phyloP scores from a whole-genome alignment of 1,140 invertebrate genomes.

The Arion vulgaris region DNA sequence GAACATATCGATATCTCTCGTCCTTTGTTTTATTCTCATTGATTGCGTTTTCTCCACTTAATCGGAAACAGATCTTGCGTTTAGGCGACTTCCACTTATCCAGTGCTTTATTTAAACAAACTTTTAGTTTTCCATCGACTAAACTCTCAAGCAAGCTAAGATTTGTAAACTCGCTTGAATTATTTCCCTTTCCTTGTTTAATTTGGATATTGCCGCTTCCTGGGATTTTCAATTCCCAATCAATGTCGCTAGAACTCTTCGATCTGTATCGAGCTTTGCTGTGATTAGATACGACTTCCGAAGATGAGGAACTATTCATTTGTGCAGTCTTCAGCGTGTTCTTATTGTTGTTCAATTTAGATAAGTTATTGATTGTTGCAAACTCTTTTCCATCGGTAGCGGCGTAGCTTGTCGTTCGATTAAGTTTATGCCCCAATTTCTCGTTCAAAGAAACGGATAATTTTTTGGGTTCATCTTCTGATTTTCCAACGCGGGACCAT shows the following conservation, averaged over 20 bases:
- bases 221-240: not conserved
- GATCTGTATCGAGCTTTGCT: not conserved
- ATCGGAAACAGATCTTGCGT: not conserved
- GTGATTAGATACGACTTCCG: not conserved
- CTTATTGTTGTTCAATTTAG: too few relatives aligned
- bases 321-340: too few relatives aligned
- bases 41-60: not conserved
- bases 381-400: too few relatives aligned
- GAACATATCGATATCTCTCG: not conserved
- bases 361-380: too few relatives aligned
- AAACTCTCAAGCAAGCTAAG: not conserved
- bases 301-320: not conserved
- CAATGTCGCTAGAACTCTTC: not conserved
- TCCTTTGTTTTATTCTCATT: not conserved
- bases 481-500: too few relatives aligned
- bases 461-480: too few relatives aligned
- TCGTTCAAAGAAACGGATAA: too few relatives aligned
- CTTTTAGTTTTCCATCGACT: conserved; percentile 1
- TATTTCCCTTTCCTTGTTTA: not conserved
- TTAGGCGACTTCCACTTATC: not conserved
- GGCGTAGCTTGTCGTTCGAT: too few relatives aligned
- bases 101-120: conserved; percentile 6
- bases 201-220: not conserved
- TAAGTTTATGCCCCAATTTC: too few relatives aligned
- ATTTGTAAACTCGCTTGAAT: not conserved